Evolutionary conservation across 2,888 invertebrate genomes (phyloP).

Genomic region (Iphiclides podalirius): DNA sequence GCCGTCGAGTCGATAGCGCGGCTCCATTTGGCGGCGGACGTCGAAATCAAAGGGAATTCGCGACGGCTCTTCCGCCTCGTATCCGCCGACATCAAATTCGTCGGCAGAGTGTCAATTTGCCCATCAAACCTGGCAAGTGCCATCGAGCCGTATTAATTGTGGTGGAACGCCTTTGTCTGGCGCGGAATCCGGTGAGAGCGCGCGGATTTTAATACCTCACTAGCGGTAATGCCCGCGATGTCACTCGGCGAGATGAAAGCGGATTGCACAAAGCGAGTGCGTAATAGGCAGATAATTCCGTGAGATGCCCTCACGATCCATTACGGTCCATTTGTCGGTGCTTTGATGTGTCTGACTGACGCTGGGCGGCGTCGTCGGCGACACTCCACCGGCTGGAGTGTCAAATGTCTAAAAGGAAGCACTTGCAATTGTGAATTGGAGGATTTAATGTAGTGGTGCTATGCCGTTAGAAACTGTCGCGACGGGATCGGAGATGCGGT

Average conservation of each 20-base stretch:
- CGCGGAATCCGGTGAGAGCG: conserved; percentile 13
- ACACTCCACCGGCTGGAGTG: conserved; percentile 17
- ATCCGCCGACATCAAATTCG: not conserved
- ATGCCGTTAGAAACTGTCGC: not conserved
- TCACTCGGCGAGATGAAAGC: conserved; percentile 59
- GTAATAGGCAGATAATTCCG: conserved; percentile 73
- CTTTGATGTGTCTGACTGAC: conserved; percentile 31
- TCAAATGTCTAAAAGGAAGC: conserved; percentile 25
- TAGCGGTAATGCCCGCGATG: conserved; percentile 52
- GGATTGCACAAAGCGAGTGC: conserved; percentile 68
- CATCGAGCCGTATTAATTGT: conserved; percentile 19
- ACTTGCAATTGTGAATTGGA: conserved; percentile 18
- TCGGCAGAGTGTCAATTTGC: conserved; percentile 26
- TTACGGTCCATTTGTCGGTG: conserved; percentile 62
- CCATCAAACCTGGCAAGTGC: conserved; percentile 20
- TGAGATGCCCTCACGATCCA: conserved; percentile 56
- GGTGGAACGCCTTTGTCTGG: conserved; percentile 14
- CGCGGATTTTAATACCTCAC: conserved; percentile 41
- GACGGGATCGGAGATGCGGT: too few species aligned
- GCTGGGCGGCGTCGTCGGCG: conserved; percentile 20
- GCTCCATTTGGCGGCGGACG: conserved; percentile 21
- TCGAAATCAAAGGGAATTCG: not conserved
- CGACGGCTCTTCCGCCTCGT: not conserved
- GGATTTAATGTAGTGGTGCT: conserved; percentile 19
- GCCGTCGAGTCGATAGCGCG: too few species aligned